Base-by-base conservation (phyloP, 2,113 vertebrate species). In the Scomber scombrus region DNA sequence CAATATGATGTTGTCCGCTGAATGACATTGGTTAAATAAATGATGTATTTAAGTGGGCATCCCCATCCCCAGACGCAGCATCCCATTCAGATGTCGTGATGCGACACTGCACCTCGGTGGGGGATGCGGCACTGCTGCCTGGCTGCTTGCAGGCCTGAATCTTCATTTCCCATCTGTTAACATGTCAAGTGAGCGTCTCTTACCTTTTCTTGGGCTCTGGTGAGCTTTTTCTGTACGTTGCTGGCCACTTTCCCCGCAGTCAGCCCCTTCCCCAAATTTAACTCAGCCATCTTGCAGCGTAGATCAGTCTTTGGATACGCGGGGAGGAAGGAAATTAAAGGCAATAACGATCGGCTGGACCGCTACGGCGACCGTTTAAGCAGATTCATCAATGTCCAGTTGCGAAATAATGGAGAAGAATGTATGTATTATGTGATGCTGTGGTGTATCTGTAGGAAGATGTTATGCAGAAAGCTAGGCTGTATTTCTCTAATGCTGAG, bases 201-300 rank as follows among this genome's bases (percentile, higher is more conserved):
- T 91, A 99, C 98, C 98, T 99, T 99, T 87, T 99, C 98, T 80
- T 99, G 98, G 10, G 98, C 98, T 60, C 98, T 93, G 40, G 96
- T 99, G n/a, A 99, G 95, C 87, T 98, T 99, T 91, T 99, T 99
- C 95, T 99, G 97, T 23, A 99, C 95, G 66, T 99, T 99, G 89
- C 97, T 99, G 47, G 97, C 98, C 71, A 99, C 96, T 86, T 97
- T 98, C 65, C 97, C 98, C 3, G 98, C 97, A 49, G 97, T 97
- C 91, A 99, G 95, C 92, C 97, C 98, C 85, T 98, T 98, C 90
- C 97, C 97, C 94, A 98, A 96, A 93, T 97, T 96, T 93, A 98
- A 92, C 95, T 99, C 98, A 76, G 97, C 98, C 98, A 99, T 98
- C 90, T 96, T 95, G 96, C 31, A 85, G 85, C 86, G 87, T 26